Conservation (phyloP, 2,888 invertebrate genomes). For the Fragum whitleyi region DNA sequence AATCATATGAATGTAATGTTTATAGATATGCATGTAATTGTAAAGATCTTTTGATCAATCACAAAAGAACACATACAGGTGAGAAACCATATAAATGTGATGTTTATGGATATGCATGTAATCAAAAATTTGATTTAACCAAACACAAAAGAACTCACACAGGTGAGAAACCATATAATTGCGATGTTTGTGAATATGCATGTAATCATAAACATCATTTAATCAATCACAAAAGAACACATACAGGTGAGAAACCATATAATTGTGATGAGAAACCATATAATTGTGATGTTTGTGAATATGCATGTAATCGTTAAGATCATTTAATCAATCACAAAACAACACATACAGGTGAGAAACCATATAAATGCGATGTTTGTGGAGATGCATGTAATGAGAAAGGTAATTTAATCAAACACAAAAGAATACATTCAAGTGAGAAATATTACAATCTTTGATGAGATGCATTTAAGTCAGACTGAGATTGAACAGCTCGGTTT, state of each 20-base stretch:
- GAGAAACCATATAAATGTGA: background rate
- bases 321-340: background rate
- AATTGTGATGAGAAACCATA: constrained; percentile 8
- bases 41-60: background rate
- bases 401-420: background rate
- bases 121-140: background rate
- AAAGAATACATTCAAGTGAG: background rate
- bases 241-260: constrained; percentile 5
- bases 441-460: background rate
- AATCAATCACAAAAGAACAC: constrained; percentile 8
- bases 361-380: background rate
- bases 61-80: constrained; percentile 1
- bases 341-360: constrained; percentile 2
- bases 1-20: constrained; percentile 3
- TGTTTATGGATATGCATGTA: background rate
- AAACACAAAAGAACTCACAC: constrained; percentile 4
- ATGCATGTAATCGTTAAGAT: background rate
- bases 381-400: background rate
- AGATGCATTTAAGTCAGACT: background rate
- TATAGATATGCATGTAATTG: background rate
- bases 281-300: constrained; percentile 5
- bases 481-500: too few species aligned
- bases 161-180: constrained; percentile 3
- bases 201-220: background rate
- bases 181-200: constrained; percentile 6